Evolutionary conservation across 1,140 invertebrate genomes (phyloP), one percentile per base, ranked within the genome.

Genomic region (Rhagoletis zephyria): DNA sequence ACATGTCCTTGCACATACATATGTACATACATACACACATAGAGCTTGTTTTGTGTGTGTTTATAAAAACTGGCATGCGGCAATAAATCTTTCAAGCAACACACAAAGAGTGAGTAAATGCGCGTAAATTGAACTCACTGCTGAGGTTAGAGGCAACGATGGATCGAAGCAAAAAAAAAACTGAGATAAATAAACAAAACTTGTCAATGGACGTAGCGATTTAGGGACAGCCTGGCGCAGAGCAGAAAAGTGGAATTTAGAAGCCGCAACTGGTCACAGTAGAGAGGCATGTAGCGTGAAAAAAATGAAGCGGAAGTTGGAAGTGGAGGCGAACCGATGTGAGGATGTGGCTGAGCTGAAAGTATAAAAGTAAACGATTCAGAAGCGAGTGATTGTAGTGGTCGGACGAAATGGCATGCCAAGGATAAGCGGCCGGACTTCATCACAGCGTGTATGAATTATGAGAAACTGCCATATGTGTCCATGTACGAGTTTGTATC

Each of bases 61-160:
- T 56, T 81, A 81, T 81, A 51, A 56, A 56, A 81, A 81, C 51
- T 81, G 74, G 30, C 74, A 81, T 19, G 74, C 74, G 74, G 19
- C 74, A 81, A 81, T 81, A 81, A 81, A 81, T 81, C 74, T 81
- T 77, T n/a, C 14, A 3, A 81, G 74, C 19, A 81, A 81, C 48
- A 81, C 74, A 81, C 51, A 56, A 81, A 81, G 74, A 81, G 48
- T 81, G 74, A 81, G 74, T 51, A 81, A 81, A 45, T 81, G 51
- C 51, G 48, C 74, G 48, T 56, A 81, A 81, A 81, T 81, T 81
- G 74, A 81, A 81, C 74, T 56, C 9, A 10, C 74, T 16, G 16
- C 16, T 56, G 74, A 81, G 48, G 45, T 56, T 81, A 56, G 16
- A 3, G 74, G 56, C 48, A 48, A 14, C 48, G 48, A 6, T 14